Evolutionary conservation across 2,113 vertebrate genomes (phyloP).

Genomic region (Channa argus): DNA sequence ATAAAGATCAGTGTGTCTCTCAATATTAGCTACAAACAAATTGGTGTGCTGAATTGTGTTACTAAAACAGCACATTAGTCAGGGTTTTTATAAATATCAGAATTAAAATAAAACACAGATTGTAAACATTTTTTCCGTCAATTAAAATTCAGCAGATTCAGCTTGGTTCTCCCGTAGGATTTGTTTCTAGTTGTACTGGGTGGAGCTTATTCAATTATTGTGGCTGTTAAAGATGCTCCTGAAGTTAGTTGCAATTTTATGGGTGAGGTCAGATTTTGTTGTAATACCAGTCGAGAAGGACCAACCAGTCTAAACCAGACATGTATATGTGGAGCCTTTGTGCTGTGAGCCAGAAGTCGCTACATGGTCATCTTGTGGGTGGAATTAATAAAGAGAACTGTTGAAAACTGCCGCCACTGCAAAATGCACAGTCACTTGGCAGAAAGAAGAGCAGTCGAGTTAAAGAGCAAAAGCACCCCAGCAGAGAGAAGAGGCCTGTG

Average conservation of each 20-base stretch:
- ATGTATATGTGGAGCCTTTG: conserved; percentile 39
- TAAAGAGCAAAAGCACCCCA: conserved; percentile 42
- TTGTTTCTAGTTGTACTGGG: neutral
- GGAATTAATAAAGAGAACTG: conserved; percentile 30
- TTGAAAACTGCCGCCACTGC: conserved; percentile 39
- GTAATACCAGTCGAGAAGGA: conserved; percentile 27
- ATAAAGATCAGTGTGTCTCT: neutral
- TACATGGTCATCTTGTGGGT: conserved; percentile 50
- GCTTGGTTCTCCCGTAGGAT: neutral
- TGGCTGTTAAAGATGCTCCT: neutral
- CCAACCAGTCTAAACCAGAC: conserved; percentile 54
- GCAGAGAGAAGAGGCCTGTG: conserved; percentile 38
- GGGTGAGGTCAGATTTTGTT: conserved; percentile 31
- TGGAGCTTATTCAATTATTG: conserved; percentile 18
- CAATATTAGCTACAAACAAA: neutral
- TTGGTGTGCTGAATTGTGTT: neutral
- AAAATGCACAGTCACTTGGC: conserved; percentile 63
- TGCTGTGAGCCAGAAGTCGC: conserved; percentile 36
- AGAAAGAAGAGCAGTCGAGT: conserved; percentile 31
- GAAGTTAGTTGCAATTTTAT: neutral
- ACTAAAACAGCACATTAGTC: neutral
- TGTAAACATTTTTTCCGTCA: too few relatives aligned
- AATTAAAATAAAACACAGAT: neutral
- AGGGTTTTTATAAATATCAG: neutral
- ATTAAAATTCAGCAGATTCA: neutral